A percentile compares a stretch with the other conserved stretches of the same genome.
phyloP scores from a whole-genome alignment of 1,140 invertebrate genomes.

The Sitobion miscanthi region DNA sequence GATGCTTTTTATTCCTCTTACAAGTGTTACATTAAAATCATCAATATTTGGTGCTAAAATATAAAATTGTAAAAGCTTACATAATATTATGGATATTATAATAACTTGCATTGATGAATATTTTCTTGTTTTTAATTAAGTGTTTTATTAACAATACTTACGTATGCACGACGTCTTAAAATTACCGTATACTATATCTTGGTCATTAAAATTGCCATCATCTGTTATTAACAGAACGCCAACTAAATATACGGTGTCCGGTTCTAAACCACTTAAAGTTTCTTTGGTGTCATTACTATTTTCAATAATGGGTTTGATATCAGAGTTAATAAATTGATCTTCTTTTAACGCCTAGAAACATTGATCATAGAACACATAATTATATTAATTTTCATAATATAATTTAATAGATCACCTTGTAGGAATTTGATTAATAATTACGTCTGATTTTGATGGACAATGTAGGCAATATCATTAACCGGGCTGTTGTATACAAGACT shows the following conservation, averaged over 20 bases:
- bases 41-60: not conserved
- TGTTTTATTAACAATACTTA: not conserved
- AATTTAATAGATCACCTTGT: not conserved
- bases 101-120: not conserved
- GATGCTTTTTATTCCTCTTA: not conserved
- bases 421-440: not conserved
- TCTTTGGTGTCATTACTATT: not conserved
- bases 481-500: too few relatives aligned
- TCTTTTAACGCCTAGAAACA: not conserved
- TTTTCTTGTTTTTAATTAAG: not conserved
- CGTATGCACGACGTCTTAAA: not conserved
- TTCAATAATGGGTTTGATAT: not conserved
- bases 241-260: not conserved
- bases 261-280: not conserved
- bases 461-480: too few relatives aligned
- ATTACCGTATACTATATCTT: not conserved
- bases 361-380: not conserved
- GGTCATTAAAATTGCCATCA: slow-evolving; percentile 23
- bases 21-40: not conserved
- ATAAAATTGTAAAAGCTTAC: not conserved
- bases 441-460: not conserved
- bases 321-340: not conserved
- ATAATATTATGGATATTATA: not conserved
- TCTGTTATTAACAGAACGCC: not conserved
- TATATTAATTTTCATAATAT: not conserved